These are phyloP conservation scores for Thelaira solivaga DNA, from an alignment of 2,888 invertebrate genomes.

Conservation along the genomic window DNA sequence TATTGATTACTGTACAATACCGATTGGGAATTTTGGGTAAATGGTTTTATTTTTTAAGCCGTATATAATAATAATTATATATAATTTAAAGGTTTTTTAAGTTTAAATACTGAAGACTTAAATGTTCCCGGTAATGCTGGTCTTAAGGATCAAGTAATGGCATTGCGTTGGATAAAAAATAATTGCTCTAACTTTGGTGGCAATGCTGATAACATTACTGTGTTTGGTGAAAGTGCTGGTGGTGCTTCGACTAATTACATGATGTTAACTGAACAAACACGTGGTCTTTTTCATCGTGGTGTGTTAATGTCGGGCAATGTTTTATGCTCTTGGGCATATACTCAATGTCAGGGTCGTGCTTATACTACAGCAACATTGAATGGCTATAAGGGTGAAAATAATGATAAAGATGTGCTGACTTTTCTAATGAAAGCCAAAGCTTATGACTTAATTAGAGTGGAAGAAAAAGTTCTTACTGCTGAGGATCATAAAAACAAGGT, in stretches of 20 bases:
- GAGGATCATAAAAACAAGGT: conserved; percentile 68
- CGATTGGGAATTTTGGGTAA: conserved; percentile 77
- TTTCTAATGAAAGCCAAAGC: conserved; percentile 72
- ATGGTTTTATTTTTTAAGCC: not conserved
- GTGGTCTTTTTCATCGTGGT: conserved; percentile 75
- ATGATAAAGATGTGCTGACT: conserved; percentile 74
- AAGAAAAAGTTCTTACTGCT: conserved; percentile 69
- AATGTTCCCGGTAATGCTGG: conserved; percentile 79
- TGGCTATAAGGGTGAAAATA: conserved; percentile 74
- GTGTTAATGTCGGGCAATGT: conserved; percentile 74
- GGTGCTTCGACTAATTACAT: conserved; percentile 77
- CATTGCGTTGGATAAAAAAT: conserved; percentile 78
- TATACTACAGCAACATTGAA: conserved; percentile 71
- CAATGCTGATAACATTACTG: conserved; percentile 78
- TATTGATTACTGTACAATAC: conserved; percentile 78
- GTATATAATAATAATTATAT: not conserved
- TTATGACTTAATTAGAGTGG: conserved; percentile 69
- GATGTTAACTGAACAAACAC: conserved; percentile 78
- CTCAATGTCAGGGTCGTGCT: conserved; percentile 67
- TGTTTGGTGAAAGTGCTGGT: conserved; percentile 79
- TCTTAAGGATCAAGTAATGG: conserved; percentile 79
- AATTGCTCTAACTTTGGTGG: conserved; percentile 78
- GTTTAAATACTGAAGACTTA: conserved; percentile 76
- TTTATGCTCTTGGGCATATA: conserved; percentile 69
- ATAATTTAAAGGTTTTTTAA: conserved; percentile 76